These are phyloP conservation scores for Pecten maximus DNA, from an alignment of 2,888 invertebrate species.

Conservation along the genomic window DNA sequence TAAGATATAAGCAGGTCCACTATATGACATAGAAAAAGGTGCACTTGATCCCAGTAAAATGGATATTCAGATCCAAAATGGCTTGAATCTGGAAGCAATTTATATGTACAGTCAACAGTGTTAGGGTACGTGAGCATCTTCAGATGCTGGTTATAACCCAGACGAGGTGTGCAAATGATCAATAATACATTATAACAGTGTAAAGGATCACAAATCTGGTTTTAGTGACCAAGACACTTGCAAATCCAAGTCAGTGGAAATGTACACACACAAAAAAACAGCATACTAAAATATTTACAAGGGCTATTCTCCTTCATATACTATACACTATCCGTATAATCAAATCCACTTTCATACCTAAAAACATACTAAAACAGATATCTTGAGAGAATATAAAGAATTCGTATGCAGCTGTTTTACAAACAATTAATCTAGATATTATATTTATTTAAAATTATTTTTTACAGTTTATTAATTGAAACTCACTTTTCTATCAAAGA, in stretches of 20 bases:
- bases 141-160: not conserved
- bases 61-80: not conserved
- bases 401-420: no score
- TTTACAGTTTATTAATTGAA: no score
- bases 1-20: not conserved
- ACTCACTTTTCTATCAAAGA: no score
- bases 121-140: not conserved
- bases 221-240: slow-evolving; percentile 1
- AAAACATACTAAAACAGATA: no score
- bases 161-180: not conserved
- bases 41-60: not conserved
- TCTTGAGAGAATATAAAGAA: no score
- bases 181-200: not conserved
- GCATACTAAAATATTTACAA: no score
- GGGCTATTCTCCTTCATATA: no score
- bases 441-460: no score
- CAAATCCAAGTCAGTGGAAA: not conserved
- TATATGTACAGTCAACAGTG: no score
- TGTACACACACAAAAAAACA: not conserved
- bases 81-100: not conserved
- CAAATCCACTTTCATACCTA: no score
- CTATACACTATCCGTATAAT: no score
- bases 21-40: not conserved
- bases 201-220: not conserved
- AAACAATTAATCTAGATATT: no score